A percentile compares a stretch with the other conserved stretches of the same genome.
Evolutionary conservation across 2,888 invertebrate genomes (phyloP).

Genomic region (Cylindroiulus punctatus): DNA sequence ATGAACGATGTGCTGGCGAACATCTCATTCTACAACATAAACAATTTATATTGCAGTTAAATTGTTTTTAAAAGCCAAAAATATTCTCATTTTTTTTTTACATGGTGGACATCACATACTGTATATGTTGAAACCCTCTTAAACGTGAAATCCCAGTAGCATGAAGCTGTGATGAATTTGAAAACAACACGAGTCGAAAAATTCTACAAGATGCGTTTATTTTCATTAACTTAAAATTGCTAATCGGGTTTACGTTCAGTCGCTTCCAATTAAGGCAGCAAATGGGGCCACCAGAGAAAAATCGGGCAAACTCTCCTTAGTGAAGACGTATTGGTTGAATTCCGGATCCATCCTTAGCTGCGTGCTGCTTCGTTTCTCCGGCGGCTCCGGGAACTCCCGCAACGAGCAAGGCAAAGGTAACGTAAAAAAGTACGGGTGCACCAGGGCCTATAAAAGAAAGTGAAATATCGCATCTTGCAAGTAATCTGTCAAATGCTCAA

Average conservation of each 20-base stretch:
- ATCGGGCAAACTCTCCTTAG: constrained; percentile 34
- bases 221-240: constrained; percentile 3
- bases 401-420: constrained; percentile 75
- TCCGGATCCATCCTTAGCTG: constrained; percentile 52
- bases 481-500: constrained; percentile 22
- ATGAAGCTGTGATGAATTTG: too few relatives aligned
- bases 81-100: too few relatives aligned
- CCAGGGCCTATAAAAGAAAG: constrained; percentile 73
- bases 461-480: constrained; percentile 57
- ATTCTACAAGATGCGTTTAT: not conserved
- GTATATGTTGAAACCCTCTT: too few relatives aligned
- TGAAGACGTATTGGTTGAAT: constrained; percentile 42
- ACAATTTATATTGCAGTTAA: too few relatives aligned
- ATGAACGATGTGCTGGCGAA: too few relatives aligned
- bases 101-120: too few relatives aligned
- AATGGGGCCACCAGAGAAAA: constrained; percentile 14
- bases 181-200: not conserved
- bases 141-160: too few relatives aligned
- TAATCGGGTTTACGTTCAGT: not conserved
- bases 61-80: too few relatives aligned
- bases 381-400: constrained; percentile 76
- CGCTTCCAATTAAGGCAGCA: constrained; percentile 15
- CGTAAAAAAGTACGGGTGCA: constrained; percentile 77
- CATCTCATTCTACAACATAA: too few relatives aligned
- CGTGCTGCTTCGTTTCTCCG: constrained; percentile 7